phyloP scores from a whole-genome alignment of 1,140 invertebrate genomes.

The Choristoneura fumiferana region DNA sequence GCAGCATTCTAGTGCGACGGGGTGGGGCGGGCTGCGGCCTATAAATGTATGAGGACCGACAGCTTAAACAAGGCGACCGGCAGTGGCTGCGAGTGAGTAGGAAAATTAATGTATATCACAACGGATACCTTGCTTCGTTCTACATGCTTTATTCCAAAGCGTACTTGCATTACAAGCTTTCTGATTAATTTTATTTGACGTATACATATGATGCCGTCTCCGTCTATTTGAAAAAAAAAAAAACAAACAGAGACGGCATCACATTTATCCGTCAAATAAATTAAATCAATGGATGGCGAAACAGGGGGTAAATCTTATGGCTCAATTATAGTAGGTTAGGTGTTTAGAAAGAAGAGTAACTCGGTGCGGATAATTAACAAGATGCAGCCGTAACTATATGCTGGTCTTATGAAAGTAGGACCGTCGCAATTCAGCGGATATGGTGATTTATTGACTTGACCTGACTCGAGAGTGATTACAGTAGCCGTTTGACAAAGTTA shows the following conservation, averaged over 20 bases:
- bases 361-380: no score
- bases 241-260: no score
- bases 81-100: neutral
- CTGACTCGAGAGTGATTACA: slow-evolving; percentile 35
- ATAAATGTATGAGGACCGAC: slow-evolving; percentile 16
- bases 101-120: slow-evolving; percentile 2
- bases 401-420: slow-evolving; percentile 37
- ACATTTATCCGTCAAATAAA: no score
- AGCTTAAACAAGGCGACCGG: slow-evolving; percentile 7
- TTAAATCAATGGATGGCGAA: no score
- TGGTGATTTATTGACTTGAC: slow-evolving; percentile 42
- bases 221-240: no score
- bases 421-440: slow-evolving; percentile 32
- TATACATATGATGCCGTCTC: no score
- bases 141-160: slow-evolving; percentile 1
- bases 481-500: slow-evolving; percentile 27
- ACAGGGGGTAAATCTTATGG: no score
- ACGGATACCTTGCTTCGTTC: neutral
- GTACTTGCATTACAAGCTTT: no score
- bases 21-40: slow-evolving; percentile 13
- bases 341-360: no score
- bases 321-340: no score
- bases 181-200: no score
- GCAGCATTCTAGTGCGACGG: slow-evolving; percentile 22
- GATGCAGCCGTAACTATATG: no score